Evolutionary conservation across 2,113 vertebrate genomes (phyloP), one percentile per base, ranked within the genome.

Genomic region (Bufo gargarizans): DNA sequence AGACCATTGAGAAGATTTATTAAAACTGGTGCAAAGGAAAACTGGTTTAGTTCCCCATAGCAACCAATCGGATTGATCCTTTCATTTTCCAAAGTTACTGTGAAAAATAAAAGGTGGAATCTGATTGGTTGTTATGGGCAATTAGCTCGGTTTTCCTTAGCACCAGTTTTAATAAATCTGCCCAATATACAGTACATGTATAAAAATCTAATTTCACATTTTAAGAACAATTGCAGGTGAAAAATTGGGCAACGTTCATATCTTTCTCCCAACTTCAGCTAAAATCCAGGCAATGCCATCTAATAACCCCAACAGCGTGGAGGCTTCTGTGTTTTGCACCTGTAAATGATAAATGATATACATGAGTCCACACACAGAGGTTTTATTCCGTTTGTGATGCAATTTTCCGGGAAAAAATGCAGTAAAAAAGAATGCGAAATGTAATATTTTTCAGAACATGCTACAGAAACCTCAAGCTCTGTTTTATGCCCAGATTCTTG

Each of bases 211-310:
- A 12, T 2, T 67, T n/a, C 10, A 14, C 10, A 71, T 43, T 14
- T 43, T 43, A 72, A 72, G 13, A 6, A 71, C 2, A 72, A 74
- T 45, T 47, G 71, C 16, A 49, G 16, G 14, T 47, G 14, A 7
- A 49, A 74, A 17, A 47, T 19, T 76, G 20, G 6, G 14, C 12
- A 10, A 0, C 0, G 7, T 19, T 76, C 72, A 76, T 4, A 50
- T 7, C 2, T 19, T 77, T 69, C 9, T 61, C 4, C 10, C 96
- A 84, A 92, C 94, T 92, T 96, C 95, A 91, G 93, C 95, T 86
- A 99, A 93, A 86, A 99, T 92, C 98, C 98, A 99, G 10, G 96
- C 94, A 88, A 99, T 94, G 55, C 97, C 98, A 89, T 93, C 95
- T 89, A 96, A 88, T 89, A 99, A 93, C 20, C 98, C 97, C 13